A percentile compares a stretch with the other conserved stretches of the same genome.
Evolutionary conservation across 2,888 invertebrate species (phyloP).

Genomic region (Hydropsyche betteni): DNA sequence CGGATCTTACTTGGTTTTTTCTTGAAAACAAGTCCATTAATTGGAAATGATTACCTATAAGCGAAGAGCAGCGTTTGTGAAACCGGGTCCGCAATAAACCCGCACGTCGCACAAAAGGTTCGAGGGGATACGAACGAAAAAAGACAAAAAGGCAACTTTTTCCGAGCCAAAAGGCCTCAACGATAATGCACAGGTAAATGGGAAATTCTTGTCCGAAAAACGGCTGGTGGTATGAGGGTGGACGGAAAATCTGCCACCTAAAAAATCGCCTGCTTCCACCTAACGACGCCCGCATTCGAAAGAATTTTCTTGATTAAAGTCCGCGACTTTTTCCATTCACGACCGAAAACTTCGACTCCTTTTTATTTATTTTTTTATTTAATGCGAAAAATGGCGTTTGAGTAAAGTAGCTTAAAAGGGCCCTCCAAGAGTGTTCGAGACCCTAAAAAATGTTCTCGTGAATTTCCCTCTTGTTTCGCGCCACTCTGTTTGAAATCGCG

Average conservation of each 20-base stretch:
- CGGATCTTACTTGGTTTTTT: too few relatives aligned
- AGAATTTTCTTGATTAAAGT: constrained; percentile 42
- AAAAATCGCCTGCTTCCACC: too few relatives aligned
- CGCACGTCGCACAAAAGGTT: too few relatives aligned
- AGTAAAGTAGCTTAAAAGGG: constrained; percentile 23
- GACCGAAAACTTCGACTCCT: constrained; percentile 2
- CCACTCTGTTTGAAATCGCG: constrained; percentile 1
- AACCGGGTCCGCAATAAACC: too few relatives aligned
- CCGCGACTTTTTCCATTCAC: constrained; percentile 7
- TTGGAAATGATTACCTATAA: too few relatives aligned
- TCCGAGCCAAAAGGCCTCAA: background rate
- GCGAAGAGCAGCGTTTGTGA: too few relatives aligned
- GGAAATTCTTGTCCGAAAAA: constrained; percentile 37
- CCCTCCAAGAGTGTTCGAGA: constrained; percentile 11
- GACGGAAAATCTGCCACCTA: too few relatives aligned
- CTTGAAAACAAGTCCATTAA: too few relatives aligned
- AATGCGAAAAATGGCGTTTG: constrained; percentile 7
- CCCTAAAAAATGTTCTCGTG: constrained; percentile 14
- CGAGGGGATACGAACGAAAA: background rate
- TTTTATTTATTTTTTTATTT: constrained; percentile 23
- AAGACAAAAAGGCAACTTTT: constrained; percentile 33
- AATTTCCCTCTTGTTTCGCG: constrained; percentile 1
- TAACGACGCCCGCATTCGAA: background rate
- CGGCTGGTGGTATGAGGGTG: background rate
- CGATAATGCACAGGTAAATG: constrained; percentile 40